Conservation (phyloP, 2,797 vertebrate genomes). For the Nothura maculosa region DNA sequence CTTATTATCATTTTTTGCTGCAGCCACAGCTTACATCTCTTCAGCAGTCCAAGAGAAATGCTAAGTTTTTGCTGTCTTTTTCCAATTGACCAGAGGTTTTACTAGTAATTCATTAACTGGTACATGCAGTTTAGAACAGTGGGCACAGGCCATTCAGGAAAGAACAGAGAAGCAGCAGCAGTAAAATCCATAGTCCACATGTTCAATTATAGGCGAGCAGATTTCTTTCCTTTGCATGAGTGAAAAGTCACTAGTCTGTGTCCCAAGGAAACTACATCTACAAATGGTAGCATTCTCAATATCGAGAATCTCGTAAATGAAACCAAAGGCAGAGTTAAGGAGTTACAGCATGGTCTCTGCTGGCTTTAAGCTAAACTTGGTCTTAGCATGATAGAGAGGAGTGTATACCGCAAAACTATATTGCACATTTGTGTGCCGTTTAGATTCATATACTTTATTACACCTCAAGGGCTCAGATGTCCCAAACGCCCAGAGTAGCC, state of each 20-base stretch:
- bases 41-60: neutral
- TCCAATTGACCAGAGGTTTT: neutral
- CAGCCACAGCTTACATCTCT: neutral
- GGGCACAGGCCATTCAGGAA: neutral
- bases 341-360: neutral
- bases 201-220: neutral
- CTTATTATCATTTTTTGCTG: neutral
- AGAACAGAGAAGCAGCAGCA: neutral
- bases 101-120: neutral
- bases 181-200: too few relatives aligned
- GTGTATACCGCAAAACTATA: fast-evolving
- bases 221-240: neutral
- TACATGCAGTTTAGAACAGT: neutral
- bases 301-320: neutral
- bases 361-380: neutral
- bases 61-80: neutral
- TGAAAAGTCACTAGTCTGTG: neutral
- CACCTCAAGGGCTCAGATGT: neutral
- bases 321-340: neutral
- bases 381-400: neutral
- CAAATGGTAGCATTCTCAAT: neutral
- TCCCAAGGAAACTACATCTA: neutral
- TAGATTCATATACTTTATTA: neutral
- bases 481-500: neutral
- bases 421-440: fast-evolving